A percentile compares a stretch with the other conserved stretches of the same genome.
Conservation (phyloP, 35 echinoderm and acorn worm species). For the Heliocidaris erythrogramma region DNA sequence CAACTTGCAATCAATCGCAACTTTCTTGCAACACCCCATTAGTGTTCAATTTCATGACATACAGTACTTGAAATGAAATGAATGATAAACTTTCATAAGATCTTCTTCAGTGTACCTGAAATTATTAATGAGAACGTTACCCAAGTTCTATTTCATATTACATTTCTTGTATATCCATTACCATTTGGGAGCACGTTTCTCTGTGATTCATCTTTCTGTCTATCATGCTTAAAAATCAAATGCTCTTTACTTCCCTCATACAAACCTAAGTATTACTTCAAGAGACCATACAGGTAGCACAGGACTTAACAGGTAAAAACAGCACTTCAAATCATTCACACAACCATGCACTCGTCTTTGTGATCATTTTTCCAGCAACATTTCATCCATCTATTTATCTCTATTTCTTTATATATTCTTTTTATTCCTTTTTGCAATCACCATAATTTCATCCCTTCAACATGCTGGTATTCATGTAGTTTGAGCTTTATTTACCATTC, state of each 20-base stretch:
- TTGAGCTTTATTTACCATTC: neutral
- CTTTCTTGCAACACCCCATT: no score
- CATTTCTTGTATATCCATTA: neutral
- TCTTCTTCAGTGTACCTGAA: neutral
- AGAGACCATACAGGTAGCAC: slow-evolving; percentile 14
- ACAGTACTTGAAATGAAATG: neutral
- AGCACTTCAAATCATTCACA: neutral
- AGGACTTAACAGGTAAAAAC: slow-evolving; percentile 22
- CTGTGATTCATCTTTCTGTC: neutral
- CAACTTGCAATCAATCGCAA: no score
- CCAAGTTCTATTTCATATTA: neutral
- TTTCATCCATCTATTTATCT: neutral
- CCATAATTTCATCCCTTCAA: neutral
- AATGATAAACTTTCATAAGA: neutral
- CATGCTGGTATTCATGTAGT: neutral
- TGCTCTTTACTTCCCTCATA: slow-evolving; percentile 8
- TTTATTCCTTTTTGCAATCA: neutral
- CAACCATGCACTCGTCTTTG: neutral
- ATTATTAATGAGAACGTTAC: no score
- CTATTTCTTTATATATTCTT: no score
- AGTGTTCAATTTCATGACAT: neutral
- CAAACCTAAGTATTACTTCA: slow-evolving; percentile 5
- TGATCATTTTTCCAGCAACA: neutral
- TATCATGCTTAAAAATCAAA: neutral
- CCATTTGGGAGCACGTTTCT: neutral